phyloP scores from a whole-genome alignment of 2,888 invertebrate genomes.

The Zele albiditarsus region DNA sequence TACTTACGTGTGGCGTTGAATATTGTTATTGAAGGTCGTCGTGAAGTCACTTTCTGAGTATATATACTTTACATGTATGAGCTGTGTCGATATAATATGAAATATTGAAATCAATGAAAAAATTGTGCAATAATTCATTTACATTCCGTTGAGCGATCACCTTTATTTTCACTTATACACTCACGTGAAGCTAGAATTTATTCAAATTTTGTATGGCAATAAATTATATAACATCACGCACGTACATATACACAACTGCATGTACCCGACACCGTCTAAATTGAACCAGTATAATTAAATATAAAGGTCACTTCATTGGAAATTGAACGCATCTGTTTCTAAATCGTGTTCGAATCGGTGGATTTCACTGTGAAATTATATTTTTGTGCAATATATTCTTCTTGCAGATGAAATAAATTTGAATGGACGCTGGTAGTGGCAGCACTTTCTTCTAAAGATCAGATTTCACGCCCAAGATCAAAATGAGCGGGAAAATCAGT shows the following conservation, averaged over 20 bases:
- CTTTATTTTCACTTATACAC: not conserved
- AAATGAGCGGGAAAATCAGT: not conserved
- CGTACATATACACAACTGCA: no score
- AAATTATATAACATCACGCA: not conserved
- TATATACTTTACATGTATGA: not conserved
- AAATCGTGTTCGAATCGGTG: not conserved
- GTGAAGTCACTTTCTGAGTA: not conserved
- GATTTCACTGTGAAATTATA: not conserved
- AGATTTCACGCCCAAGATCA: no score
- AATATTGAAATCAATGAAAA: slow-evolving; percentile 7
- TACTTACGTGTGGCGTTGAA: not conserved
- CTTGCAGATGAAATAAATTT: not conserved
- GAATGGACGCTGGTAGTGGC: not conserved
- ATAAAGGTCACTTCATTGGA: not conserved
- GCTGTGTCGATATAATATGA: slow-evolving; percentile 8
- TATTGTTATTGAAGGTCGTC: not conserved
- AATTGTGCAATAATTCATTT: slow-evolving; percentile 3
- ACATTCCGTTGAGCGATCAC: not conserved
- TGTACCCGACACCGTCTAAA: not conserved
- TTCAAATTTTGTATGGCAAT: not conserved
- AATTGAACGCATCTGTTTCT: not conserved
- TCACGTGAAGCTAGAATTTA: not conserved
- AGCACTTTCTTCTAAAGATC: not conserved
- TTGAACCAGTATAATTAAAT: not conserved
- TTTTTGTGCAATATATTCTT: not conserved